phyloP scores from a whole-genome alignment of 2,797 vertebrate genomes.

The Sparidentex hasta region DNA sequence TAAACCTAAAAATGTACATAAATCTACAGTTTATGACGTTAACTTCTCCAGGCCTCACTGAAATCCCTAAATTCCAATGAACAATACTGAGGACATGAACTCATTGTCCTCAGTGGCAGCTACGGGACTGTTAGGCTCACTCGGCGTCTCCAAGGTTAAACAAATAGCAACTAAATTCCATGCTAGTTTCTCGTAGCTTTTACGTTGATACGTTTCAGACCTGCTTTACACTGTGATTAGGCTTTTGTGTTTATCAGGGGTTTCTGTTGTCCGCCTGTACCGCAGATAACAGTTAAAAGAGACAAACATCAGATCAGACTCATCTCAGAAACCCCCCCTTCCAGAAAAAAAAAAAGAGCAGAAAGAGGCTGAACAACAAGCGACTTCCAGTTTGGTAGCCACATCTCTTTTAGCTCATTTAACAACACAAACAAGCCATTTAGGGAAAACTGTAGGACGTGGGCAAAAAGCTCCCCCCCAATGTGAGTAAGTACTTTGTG shows the following conservation, averaged over 20 bases:
- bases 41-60: not conserved
- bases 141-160: not conserved
- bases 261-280: slow-evolving; percentile 15
- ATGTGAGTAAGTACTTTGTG: slow-evolving; percentile 36
- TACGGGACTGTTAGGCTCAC: not conserved
- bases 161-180: slow-evolving; percentile 25
- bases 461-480: not conserved
- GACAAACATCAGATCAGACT: slow-evolving; percentile 3
- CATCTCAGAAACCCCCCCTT: not conserved
- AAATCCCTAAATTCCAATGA: not conserved
- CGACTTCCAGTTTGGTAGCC: not conserved
- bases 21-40: not conserved
- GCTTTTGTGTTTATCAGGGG: slow-evolving; percentile 31
- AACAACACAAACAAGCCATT: slow-evolving; percentile 29
- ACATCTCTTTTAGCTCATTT: slow-evolving; percentile 1
- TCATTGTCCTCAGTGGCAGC: not conserved
- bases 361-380: slow-evolving; percentile 11
- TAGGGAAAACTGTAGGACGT: slow-evolving; percentile 23
- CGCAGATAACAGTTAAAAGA: slow-evolving; percentile 2
- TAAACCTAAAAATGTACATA: too few species aligned
- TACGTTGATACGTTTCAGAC: slow-evolving; percentile 30
- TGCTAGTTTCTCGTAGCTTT: slow-evolving; percentile 16
- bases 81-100: slow-evolving; percentile 13
- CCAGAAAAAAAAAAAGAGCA: not conserved
- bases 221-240: slow-evolving; percentile 29